phyloP scores from a whole-genome alignment of 2,888 invertebrate genomes.

The Heliconius hortense region DNA sequence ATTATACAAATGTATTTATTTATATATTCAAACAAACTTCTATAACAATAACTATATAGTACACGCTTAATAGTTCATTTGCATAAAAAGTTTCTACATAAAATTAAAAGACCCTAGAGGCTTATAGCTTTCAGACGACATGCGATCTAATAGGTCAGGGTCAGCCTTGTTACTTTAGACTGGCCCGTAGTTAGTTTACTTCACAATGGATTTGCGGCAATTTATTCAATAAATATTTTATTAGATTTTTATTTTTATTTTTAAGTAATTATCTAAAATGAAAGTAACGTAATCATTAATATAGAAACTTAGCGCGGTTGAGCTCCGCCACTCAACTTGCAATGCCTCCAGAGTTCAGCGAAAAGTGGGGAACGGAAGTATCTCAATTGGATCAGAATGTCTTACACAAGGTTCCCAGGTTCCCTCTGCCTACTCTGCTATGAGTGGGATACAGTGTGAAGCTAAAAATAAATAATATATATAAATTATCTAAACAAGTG shows the following conservation, averaged over 20 bases:
- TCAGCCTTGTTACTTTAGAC: slow-evolving; percentile 22
- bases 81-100: slow-evolving; percentile 23
- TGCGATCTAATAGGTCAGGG: slow-evolving; percentile 47
- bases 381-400: too few relatives aligned
- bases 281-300: too few relatives aligned
- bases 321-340: too few relatives aligned
- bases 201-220: slow-evolving; percentile 2
- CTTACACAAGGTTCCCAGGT: too few relatives aligned
- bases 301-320: too few relatives aligned
- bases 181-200: background rate
- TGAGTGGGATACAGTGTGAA: too few relatives aligned
- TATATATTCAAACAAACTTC: background rate
- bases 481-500: too few relatives aligned
- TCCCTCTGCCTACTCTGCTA: too few relatives aligned
- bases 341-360: too few relatives aligned
- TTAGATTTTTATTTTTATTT: background rate
- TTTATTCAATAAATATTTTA: background rate
- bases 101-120: slow-evolving; percentile 24
- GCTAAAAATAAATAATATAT: too few relatives aligned
- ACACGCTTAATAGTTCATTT: slow-evolving; percentile 18
- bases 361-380: too few relatives aligned
- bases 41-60: background rate
- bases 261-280: too few relatives aligned
- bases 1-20: background rate
- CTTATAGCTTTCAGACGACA: slow-evolving; percentile 43